Base-by-base conservation (phyloP, 92 coral and sea anemone species). In the Porites lobata region DNA sequence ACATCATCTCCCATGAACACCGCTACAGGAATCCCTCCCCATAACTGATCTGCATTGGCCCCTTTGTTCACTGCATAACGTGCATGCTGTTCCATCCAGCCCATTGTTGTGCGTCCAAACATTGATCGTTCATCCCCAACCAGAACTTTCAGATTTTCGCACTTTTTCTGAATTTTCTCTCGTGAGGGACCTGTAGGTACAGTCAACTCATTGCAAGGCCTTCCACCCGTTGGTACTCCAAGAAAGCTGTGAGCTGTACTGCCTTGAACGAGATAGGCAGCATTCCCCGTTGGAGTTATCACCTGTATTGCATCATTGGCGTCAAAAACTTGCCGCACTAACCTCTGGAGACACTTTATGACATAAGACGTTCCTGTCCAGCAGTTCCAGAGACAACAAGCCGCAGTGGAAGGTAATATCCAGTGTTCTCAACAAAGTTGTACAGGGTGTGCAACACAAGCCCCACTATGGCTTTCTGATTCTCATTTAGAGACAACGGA, bases 11-110 rank as follows among this genome's bases (percentile, higher is more conserved):
- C 90, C 77, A 86, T 20, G 63, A 77, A 51, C 15, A 69, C 90
- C 20, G 78, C 78, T 5, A 85, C 83, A 68, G 90, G 90, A 38
- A 86, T 66, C 50, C 72, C 90, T 77, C 90, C 90, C 84, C 84
- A 77, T 20, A 53, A 71, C 72, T 86, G 64, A 0, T 77, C 84
- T 50, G 90, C 20, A 3, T 70, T 64, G 43, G 50, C 72, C 67
- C 78, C 90, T 67, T 71, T 77, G 18, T 86, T 77, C 70, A 86
- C 69, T 69, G 11, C 58, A 54, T 54, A 54, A 13, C 58, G 10
- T 13, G 13, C 13, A 51, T 88, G 92, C 78, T 88, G 92, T 58
- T 88, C 84, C 84, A 88, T 88, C 92, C 88, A 88, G 22, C 58
- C 58, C 80, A 84, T 53, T 61, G 32, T 58, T 15, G 81, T 84